Evolutionary conservation across 2,113 vertebrate species (phyloP).

Genomic region (Agelaius tricolor): DNA sequence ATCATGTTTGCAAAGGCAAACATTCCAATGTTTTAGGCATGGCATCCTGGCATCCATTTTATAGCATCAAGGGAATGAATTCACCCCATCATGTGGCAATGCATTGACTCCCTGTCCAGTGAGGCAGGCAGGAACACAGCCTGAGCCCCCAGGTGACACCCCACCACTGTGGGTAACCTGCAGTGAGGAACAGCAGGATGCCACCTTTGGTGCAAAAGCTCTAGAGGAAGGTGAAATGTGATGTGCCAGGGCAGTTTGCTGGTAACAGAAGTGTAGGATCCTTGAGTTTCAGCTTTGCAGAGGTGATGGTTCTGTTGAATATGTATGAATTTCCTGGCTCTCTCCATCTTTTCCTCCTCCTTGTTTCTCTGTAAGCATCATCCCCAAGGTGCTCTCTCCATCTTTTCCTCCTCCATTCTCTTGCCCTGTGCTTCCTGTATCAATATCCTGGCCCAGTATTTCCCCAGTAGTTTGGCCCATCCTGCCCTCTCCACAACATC

Average conservation of each 20-base stretch:
- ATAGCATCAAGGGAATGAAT: neutral
- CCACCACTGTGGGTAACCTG: neutral
- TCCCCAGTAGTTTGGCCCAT: neutral
- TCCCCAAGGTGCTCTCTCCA: neutral
- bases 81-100: neutral
- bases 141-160: rapidly evolving
- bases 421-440: neutral
- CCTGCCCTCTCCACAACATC: neutral
- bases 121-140: neutral
- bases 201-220: neutral
- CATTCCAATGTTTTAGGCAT: neutral
- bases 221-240: neutral
- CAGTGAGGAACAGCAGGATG: neutral
- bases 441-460: neutral
- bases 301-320: neutral
- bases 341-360: neutral
- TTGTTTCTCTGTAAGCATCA: neutral
- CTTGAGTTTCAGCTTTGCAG: neutral
- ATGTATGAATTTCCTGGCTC: neutral
- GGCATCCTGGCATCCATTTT: neutral
- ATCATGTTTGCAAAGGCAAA: neutral
- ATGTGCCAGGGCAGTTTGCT: neutral
- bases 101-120: rapidly evolving
- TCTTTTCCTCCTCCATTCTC: neutral
- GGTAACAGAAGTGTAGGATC: neutral